Base-by-base conservation (phyloP, 2,797 vertebrate genomes). In the Chaunax sp. region DNA sequence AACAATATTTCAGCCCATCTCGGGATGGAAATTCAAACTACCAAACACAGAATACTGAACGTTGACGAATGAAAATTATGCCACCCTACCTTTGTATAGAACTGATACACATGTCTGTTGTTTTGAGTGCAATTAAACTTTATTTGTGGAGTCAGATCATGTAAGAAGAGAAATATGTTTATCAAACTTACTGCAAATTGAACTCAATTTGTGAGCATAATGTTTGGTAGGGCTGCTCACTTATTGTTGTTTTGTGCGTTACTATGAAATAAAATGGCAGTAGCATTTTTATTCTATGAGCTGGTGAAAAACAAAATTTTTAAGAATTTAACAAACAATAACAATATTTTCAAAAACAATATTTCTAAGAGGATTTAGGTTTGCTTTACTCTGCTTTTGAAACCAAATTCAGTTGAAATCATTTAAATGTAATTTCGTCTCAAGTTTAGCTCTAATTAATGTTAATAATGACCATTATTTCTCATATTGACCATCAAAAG, bases 1-100 rank as follows among this genome's bases (percentile, higher is more conserved):
- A 82, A 79, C 75, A 58, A 45, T 75, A 67, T 72, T 57, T 70
- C 43, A 51, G 59, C 53, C 30, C 8, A 20, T 65, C 56, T 38
- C 9, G 28, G 12, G 14, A 40, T 18, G 50, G 15, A 66, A 44
- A 69, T 43, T 44, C 5, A 33, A 72, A 57, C 11, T 18, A n/a
- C 28, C 37, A 12, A 47, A 25, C 43, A 55, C 19, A 53, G 44
- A 56, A 45, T 18, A 19, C 7, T n/a, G 20, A 38, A 61, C 19
- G 10, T 20, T n/a, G 28, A 41, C 20, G 7, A 50, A 59, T 38
- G 16, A 35, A 28, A 50, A 26, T 41, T 28, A 16, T 43, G 23
- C 10, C 22, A 33, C 44, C 25, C 19, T 55, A 0, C 6, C 22
- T 35, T 35, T 35, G 51, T 19, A 2, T 20, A 43, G 11, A n/a